A percentile compares a stretch with the other conserved stretches of the same genome.
These are phyloP conservation scores for Drosophila varians DNA, from an alignment of 1,140 invertebrate species.

Conservation along the genomic window DNA sequence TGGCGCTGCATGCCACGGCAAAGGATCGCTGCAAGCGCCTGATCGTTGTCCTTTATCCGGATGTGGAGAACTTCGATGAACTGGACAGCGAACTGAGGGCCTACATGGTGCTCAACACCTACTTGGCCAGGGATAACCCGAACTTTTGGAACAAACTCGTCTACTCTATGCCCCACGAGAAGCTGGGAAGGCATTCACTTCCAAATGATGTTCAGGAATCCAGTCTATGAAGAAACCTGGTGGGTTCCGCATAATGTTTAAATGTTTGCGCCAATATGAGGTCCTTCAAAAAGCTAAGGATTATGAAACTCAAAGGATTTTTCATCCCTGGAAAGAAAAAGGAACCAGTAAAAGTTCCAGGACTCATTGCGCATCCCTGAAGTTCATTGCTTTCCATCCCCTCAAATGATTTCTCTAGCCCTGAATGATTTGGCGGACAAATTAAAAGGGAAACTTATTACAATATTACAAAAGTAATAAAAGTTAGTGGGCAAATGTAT, in stretches of 20 bases:
- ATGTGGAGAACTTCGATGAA: conserved; percentile 25
- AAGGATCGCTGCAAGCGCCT: conserved; percentile 32
- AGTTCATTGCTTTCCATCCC: neutral
- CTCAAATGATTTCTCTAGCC: neutral
- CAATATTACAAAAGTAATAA: neutral
- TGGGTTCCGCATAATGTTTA: no score
- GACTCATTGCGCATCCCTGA: neutral
- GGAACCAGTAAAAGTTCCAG: neutral
- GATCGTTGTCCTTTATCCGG: conserved; percentile 37
- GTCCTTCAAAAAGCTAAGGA: neutral
- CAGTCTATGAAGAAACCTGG: neutral
- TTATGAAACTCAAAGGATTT: neutral
- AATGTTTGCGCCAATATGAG: no score
- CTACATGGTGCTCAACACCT: conserved; percentile 40
- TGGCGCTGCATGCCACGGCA: conserved; percentile 25
- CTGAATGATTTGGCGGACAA: no score
- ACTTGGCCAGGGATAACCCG: conserved; percentile 16
- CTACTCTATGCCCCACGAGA: conserved; percentile 36
- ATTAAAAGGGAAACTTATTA: neutral
- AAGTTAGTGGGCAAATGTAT: no score
- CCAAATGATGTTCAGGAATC: neutral
- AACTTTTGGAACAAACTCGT: conserved; percentile 48
- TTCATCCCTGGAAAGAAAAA: neutral
- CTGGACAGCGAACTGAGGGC: conserved; percentile 28
- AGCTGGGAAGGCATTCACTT: neutral